Evolutionary conservation across 2,113 vertebrate genomes (phyloP), one percentile per base, ranked within the genome.

Genomic region (Numida meleagris): DNA sequence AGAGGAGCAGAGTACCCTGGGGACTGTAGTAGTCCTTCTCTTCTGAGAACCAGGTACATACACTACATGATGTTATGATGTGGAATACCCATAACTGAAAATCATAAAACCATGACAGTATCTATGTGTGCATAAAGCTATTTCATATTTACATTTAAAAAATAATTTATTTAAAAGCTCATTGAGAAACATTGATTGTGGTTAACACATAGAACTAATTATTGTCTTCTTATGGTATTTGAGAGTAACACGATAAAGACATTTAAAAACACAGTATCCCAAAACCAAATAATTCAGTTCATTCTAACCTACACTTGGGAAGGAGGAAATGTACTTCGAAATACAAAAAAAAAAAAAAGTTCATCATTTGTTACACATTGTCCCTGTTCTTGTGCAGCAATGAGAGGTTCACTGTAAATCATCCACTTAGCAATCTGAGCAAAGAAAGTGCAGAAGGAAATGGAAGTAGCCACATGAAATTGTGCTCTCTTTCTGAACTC

Each of bases 151-250:
- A 71, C 23, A 62, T n/a, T 17, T 82, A 53, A 13, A 82, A 88
- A 43, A 11, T 13, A 4, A 43, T 82, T 82, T 1, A 25, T 62
- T 89, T 84, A 53, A 66, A 79, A 78, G 29, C 4, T 55, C 18
- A 72, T 0, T 46, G 17, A 85, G 21, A 7, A 72, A 78, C 55
- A 82, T 33, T 0, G 0, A 18, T 34, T 63, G 18, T 18, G 14
- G 21, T 78, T 82, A 42, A 25, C 12, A 50, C n/a, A 46, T 24
- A 15, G 1, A 85, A 55, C 7, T 19, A 61, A 4, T 3, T 2
- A 55, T 15, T 73, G 10, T 25, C n/a, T 38, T 82, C 40, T 68
- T 50, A 85, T 0, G 0, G 33, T 46, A 68, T 15, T 7, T 65
- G 59, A 74, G 2, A 70, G 10, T 5, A 55, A 57, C 6, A 8